Evolutionary conservation across 1,140 invertebrate genomes (phyloP).

Genomic region (Euglossa dilemma): DNA sequence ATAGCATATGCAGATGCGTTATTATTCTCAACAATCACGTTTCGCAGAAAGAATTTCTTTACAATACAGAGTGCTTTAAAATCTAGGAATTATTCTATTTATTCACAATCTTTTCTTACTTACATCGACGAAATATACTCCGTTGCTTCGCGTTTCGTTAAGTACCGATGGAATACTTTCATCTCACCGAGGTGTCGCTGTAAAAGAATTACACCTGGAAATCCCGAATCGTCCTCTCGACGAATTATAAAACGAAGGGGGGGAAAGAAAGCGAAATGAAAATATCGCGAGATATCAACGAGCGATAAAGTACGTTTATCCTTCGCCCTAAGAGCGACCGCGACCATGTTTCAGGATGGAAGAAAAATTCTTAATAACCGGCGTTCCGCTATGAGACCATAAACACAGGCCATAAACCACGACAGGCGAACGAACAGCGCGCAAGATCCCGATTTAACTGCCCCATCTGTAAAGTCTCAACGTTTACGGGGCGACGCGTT

Average conservation of each 20-base stretch:
- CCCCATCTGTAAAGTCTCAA: background rate
- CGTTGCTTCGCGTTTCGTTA: background rate
- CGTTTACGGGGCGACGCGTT: slow-evolving; percentile 26
- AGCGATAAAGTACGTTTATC: too few species aligned
- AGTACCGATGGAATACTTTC: background rate
- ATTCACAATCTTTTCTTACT: background rate
- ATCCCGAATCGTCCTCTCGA: too few species aligned
- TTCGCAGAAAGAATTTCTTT: background rate
- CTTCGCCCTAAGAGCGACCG: too few species aligned
- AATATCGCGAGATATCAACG: too few species aligned
- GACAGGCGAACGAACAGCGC: slow-evolving; percentile 8
- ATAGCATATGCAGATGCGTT: too few species aligned
- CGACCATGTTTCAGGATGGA: background rate
- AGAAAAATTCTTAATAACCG: background rate
- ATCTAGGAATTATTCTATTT: background rate
- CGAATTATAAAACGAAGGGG: too few species aligned
- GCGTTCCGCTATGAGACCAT: background rate
- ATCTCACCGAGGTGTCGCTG: background rate
- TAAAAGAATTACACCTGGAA: background rate
- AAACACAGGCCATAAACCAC: background rate
- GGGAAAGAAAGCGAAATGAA: too few species aligned
- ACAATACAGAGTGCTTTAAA: background rate
- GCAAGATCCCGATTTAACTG: background rate
- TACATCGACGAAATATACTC: background rate
- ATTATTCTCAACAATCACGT: too few species aligned